A percentile compares a stretch with the other conserved stretches of the same genome.
phyloP scores from a whole-genome alignment of 2,888 invertebrate genomes.

The Rotaria magnacalcarata region DNA sequence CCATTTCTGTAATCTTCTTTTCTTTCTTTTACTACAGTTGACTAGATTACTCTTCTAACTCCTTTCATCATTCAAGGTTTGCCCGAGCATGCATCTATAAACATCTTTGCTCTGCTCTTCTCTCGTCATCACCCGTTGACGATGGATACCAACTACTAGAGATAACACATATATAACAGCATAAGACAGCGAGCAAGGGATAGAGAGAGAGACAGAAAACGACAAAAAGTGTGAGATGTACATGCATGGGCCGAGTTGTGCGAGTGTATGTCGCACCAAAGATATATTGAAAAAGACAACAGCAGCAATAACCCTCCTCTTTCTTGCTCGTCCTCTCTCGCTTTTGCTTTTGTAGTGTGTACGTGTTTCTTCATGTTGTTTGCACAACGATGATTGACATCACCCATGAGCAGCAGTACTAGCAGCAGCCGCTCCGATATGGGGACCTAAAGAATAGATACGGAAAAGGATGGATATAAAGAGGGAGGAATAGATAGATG shows the following conservation, averaged over 20 bases:
- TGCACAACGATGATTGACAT: constrained; percentile 29
- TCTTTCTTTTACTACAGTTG: constrained; percentile 15
- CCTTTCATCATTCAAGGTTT: constrained; percentile 21
- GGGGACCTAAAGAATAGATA: constrained; percentile 7
- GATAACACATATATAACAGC: background rate
- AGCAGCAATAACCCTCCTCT: background rate
- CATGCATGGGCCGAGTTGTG: background rate
- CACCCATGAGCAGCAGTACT: constrained; percentile 12
- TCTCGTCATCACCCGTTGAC: background rate
- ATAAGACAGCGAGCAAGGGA: background rate
- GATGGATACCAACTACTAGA: background rate
- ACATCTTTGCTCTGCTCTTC: background rate
- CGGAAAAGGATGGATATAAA: background rate
- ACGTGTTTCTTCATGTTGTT: background rate
- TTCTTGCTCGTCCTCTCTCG: background rate
- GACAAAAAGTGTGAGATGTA: constrained; percentile 12
- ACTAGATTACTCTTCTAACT: constrained; percentile 5
- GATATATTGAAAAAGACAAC: constrained; percentile 6
- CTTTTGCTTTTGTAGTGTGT: background rate
- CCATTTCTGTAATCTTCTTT: constrained; percentile 15
- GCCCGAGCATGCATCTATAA: constrained; percentile 22
- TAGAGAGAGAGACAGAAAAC: background rate
- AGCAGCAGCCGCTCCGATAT: background rate
- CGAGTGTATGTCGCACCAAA: background rate
- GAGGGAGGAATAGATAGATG: background rate